Evolutionary conservation across 2,888 invertebrate genomes (phyloP), one percentile per base, ranked within the genome.

Genomic region (Argyresthia albistria): DNA sequence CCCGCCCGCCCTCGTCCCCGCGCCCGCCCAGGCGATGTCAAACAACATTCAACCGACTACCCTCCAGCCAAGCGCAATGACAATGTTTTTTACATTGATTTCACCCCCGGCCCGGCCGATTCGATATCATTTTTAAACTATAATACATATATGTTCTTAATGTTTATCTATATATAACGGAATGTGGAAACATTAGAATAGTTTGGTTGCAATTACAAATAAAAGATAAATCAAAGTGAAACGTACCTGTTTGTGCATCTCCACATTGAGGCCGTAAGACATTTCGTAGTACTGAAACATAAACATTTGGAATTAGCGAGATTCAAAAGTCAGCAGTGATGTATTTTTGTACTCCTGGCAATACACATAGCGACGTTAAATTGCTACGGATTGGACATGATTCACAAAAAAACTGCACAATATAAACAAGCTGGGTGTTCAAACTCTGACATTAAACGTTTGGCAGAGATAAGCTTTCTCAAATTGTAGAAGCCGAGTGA

Each of bases 171-270:
- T 39, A 37, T 35, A n/a, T 63, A 60, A 61, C 61, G 66, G 65
- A 71, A 70, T 69, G 71, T 69, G 73, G 67, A 69, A 73, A 73
- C 67, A 52, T 37, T 47, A 8, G 25, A 43, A 51, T n/a, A n/a
- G n/a, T n/a, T n/a, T n/a, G n/a, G n/a, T n/a, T n/a, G n/a, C n/a
- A 25, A 25, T 51, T 51, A 51, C 51, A 51, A 55, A 50, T 36
- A 56, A 57, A 47, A 46, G 58, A 55, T 42, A 57, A 50, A 53
- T 43, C 1, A 53, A 57, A 52, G 53, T 36, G 11, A 59, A 61
- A 79, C 91, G 89, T 89, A 95, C 95, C 94, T 97, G 97, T 91
- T 97, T 97, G 88, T 97, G 97, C 96, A 97, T 96, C 90, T 98
- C 98, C 78, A 96, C 96, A 89, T 97, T 97, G 87, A 97, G 93